Evolutionary conservation across 2,113 vertebrate genomes (phyloP).

Genomic region (Rousettus leschenaultii): DNA sequence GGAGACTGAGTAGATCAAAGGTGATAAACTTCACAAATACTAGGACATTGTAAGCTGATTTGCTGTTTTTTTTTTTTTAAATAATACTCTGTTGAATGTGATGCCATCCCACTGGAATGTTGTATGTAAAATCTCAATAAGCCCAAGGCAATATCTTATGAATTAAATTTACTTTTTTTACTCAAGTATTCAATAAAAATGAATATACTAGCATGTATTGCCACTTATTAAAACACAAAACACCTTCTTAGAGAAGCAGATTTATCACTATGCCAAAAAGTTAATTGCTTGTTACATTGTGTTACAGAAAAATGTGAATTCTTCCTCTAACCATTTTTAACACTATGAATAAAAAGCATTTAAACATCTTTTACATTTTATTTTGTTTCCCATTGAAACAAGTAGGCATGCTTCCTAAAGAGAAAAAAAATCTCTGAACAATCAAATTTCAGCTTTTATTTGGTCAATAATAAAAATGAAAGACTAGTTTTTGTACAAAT

Average conservation of each 20-base stretch:
- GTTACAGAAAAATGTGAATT: slow-evolving; percentile 53
- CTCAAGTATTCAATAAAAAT: slow-evolving; percentile 71
- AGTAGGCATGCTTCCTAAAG: background rate
- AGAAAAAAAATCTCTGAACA: background rate
- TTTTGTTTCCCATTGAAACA: background rate
- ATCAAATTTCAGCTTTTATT: slow-evolving; percentile 39
- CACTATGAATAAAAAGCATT: slow-evolving; percentile 49
- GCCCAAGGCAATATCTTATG: slow-evolving; percentile 56
- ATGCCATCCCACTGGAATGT: background rate
- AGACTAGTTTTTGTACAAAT: background rate
- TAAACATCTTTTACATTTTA: slow-evolving; percentile 59
- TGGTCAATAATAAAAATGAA: background rate
- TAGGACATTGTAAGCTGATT: background rate
- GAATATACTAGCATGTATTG: slow-evolving; percentile 58
- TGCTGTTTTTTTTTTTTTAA: background rate
- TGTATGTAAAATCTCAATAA: slow-evolving; percentile 65
- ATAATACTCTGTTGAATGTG: background rate
- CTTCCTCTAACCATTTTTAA: slow-evolving; percentile 53
- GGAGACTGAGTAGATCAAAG: background rate
- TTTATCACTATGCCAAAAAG: slow-evolving; percentile 75
- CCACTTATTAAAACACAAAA: slow-evolving; percentile 75
- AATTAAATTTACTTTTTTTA: slow-evolving; percentile 59
- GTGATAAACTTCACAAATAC: background rate
- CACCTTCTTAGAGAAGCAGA: slow-evolving; percentile 71
- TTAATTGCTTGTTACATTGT: slow-evolving; percentile 66